Conservation (phyloP, 2,113 vertebrate species). For the Saguinus midas region DNA sequence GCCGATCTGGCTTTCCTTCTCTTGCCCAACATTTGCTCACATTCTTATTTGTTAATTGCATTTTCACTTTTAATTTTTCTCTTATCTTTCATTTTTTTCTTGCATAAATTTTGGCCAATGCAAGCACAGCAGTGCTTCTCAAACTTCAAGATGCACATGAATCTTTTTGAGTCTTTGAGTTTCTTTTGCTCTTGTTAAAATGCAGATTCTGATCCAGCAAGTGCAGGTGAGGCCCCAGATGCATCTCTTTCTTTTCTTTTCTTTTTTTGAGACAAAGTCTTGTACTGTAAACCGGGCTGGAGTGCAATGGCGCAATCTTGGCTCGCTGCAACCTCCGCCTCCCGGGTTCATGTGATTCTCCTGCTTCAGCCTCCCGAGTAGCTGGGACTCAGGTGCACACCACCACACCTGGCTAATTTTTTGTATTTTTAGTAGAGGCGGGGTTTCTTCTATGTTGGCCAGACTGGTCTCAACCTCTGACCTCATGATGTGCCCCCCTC, state of each 20-base stretch:
- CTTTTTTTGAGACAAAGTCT: too few relatives aligned
- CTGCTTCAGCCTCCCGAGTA: too few relatives aligned
- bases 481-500: too few relatives aligned
- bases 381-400: too few relatives aligned
- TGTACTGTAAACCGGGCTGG: too few relatives aligned
- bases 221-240: background rate
- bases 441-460: too few relatives aligned
- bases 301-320: too few relatives aligned
- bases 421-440: too few relatives aligned
- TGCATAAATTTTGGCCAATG: background rate
- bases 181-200: background rate
- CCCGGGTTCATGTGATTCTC: too few relatives aligned
- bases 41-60: constrained; percentile 14
- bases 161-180: background rate
- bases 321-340: too few relatives aligned
- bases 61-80: background rate
- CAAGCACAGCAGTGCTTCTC: background rate
- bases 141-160: background rate
- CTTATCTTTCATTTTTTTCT: background rate
- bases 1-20: background rate
- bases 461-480: too few relatives aligned
- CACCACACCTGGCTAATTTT: too few relatives aligned
- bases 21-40: background rate
- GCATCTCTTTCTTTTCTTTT: background rate
- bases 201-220: background rate